A percentile compares a stretch with the other conserved stretches of the same genome.
Evolutionary conservation across 2,113 vertebrate genomes (phyloP).

Genomic region (Carassius gibelio): DNA sequence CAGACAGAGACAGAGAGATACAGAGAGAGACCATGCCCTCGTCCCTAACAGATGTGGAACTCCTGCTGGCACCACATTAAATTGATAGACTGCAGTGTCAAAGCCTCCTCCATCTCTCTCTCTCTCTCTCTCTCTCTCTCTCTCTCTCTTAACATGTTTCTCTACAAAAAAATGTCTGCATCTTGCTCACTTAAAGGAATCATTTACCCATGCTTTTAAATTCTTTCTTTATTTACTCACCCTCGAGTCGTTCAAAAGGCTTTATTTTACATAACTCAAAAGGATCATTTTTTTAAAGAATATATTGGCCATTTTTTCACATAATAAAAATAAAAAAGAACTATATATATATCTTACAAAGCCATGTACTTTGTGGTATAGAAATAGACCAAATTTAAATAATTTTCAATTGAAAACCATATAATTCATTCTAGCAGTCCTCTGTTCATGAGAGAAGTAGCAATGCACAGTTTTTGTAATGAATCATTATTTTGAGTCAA

Average conservation of each 20-base stretch:
- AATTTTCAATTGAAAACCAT: neutral
- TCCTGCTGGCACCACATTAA: constrained; percentile 46
- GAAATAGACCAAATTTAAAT: neutral
- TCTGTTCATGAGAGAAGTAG: too few species aligned
- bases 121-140: neutral
- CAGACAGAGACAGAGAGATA: constrained; percentile 15
- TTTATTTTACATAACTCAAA: neutral
- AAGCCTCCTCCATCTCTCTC: constrained; percentile 26
- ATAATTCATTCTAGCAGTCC: neutral
- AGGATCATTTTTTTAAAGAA: neutral
- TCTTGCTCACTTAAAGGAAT: neutral
- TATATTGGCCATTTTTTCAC: neutral
- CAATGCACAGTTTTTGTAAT: neutral
- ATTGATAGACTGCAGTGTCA: constrained; percentile 45
- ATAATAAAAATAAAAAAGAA: neutral
- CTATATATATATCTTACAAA: neutral
- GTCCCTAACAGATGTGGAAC: constrained; percentile 34
- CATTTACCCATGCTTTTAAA: neutral
- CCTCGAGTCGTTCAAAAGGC: neutral
- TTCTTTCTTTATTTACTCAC: neutral
- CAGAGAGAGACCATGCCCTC: constrained; percentile 15
- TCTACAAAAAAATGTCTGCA: neutral
- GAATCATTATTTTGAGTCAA: neutral
- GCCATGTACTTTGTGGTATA: neutral
- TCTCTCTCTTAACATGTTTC: neutral